These are phyloP conservation scores for Sceloporus undulatus DNA, from an alignment of 2,113 vertebrate genomes.

Conservation along the genomic window DNA sequence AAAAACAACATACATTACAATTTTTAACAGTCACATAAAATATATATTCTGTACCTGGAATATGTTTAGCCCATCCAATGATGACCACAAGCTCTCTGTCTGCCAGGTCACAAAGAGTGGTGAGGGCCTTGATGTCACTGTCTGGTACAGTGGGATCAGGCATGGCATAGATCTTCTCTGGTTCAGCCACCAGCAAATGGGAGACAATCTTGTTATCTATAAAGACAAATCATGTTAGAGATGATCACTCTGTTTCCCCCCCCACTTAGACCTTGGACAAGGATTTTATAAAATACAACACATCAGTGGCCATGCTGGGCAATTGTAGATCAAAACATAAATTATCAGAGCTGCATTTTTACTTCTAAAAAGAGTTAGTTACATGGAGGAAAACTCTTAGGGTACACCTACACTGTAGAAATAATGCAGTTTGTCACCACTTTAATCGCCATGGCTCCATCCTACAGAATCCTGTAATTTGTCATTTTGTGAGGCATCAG, in stretches of 20 bases:
- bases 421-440: too few relatives aligned
- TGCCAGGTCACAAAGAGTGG: constrained; percentile 97
- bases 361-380: too few relatives aligned
- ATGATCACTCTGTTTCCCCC: constrained; percentile 55
- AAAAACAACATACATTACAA: accelerated
- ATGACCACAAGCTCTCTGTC: constrained; percentile 98
- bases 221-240: constrained; percentile 80
- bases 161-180: constrained; percentile 99
- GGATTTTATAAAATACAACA: too few relatives aligned
- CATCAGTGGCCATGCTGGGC: too few relatives aligned
- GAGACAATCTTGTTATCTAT: constrained; percentile 99
- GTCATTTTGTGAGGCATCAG: too few relatives aligned
- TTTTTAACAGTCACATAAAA: constrained; percentile 11
- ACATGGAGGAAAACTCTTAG: too few relatives aligned
- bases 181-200: constrained; percentile 98
- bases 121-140: constrained; percentile 99
- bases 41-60: constrained; percentile 87
- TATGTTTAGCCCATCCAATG: constrained; percentile 99
- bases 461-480: too few relatives aligned
- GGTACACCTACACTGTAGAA: too few relatives aligned
- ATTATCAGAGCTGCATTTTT: too few relatives aligned
- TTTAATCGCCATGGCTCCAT: too few relatives aligned
- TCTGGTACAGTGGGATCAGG: constrained; percentile 98
- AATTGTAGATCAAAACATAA: too few relatives aligned
- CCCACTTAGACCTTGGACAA: too few relatives aligned